Conservation (phyloP, 2,888 invertebrate species). For the Troilus luridus region DNA sequence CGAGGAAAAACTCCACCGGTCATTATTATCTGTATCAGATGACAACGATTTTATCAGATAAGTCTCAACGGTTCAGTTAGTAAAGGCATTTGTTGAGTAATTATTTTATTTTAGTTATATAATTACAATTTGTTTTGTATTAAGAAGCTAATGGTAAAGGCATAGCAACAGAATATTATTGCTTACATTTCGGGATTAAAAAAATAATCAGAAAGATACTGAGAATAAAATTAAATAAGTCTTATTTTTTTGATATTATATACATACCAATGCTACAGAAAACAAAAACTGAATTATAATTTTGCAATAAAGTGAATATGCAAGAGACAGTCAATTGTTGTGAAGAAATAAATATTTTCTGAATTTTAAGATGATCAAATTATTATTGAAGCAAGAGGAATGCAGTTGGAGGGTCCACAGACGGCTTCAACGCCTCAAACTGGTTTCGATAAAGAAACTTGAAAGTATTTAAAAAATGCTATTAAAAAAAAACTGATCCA, state of each 20-base stretch:
- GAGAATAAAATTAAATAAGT: no score
- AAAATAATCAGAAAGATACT: no score
- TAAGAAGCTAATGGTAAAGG: no score
- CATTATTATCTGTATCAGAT: background rate
- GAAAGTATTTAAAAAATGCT: background rate
- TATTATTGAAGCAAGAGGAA: background rate
- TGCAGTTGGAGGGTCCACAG: background rate
- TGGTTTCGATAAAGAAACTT: background rate
- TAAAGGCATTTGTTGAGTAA: background rate
- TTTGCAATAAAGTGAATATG: background rate
- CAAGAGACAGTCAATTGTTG: background rate
- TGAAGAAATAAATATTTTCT: background rate
- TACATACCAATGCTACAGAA: background rate
- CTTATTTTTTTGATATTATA: no score
- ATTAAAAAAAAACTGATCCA: background rate
- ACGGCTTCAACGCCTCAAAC: background rate
- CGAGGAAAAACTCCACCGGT: background rate
- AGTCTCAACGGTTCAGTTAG: background rate
- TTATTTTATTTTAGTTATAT: background rate
- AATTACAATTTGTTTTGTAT: no score
- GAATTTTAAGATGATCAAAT: background rate
- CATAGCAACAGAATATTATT: no score
- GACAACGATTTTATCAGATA: no score
- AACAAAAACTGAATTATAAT: background rate
- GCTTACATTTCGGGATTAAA: no score